Base-by-base conservation (phyloP, 2,888 invertebrate genomes). In the Mesodorylaimus sp. region DNA sequence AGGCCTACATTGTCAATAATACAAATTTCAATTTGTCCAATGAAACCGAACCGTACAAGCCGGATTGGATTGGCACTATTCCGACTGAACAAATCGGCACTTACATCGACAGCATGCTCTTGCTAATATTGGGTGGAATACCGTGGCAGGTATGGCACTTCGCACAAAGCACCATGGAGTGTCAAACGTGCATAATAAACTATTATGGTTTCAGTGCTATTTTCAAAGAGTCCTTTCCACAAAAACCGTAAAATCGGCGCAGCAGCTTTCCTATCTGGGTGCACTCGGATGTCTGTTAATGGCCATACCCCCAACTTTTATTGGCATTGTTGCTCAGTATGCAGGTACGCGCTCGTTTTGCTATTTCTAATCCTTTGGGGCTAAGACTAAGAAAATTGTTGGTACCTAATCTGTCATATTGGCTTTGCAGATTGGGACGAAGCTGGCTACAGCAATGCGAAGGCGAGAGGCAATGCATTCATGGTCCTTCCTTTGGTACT, bases 201-300 rank as follows among this genome's bases (percentile, higher is more conserved):
- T n/a, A n/a, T n/a, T n/a, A n/a, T n/a, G n/a, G n/a, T n/a, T n/a
- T n/a, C n/a, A n/a, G n/a, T n/a, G 89, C 32, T 93, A 91, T 68
- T 93, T 93, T 71, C 93, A 93, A 74, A 76, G 91, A 39, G 91
- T 93, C 46, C 72, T 93, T 60, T 89, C 89, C 55, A 85, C 88
- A 64, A 88, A 86, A 74, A 82, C 86, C 1, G 88, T 88, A 1
- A 79, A 79, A 3, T 77, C 86, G 50, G 91, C 91, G 42, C 87
- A 91, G 72, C 67, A 88, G 48, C 73, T 93, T 58, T 89, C 89
- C 28, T 91, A 84, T 70, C 85, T 89, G 47, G 91, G 91, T 1
- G 89, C 89, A 16, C 71, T 81, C 54, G 91, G 91, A 24, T 93
- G 91, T 70, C 78, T 93, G 60, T 72, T 91, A 62, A 89, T 91